Percentiles rank a stretch among this genome's conserved stretches.
Evolutionary conservation across 2,888 invertebrate species (phyloP).

Genomic region (Scrobipalpa costella): DNA sequence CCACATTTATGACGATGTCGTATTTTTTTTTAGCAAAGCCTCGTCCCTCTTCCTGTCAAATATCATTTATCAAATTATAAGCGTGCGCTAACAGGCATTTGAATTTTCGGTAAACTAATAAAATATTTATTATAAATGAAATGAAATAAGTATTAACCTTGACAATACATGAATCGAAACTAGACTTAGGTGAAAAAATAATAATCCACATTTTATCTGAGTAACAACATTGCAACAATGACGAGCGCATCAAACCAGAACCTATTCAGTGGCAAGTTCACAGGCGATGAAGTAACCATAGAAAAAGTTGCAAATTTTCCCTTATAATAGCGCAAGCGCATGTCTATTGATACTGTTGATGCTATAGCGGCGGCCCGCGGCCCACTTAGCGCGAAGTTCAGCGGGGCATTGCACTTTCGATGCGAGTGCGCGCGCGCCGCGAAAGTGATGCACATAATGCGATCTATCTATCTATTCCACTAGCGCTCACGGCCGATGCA

Average conservation of each 20-base stretch:
- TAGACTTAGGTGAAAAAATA: no score
- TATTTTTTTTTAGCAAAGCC: no score
- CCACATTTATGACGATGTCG: no score
- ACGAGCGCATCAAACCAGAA: constrained; percentile 1
- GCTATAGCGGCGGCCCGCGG: constrained; percentile 36
- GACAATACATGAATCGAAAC: no score
- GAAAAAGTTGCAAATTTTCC: not conserved
- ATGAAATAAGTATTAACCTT: no score
- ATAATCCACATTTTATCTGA: not conserved
- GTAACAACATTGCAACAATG: not conserved
- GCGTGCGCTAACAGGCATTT: no score
- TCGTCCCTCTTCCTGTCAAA: no score
- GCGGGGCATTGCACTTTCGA: constrained; percentile 74
- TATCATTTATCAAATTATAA: no score
- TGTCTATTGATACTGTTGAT: not conserved
- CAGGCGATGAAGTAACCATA: constrained; percentile 1
- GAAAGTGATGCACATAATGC: constrained; percentile 70
- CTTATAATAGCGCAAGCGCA: constrained; percentile 1
- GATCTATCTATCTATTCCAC: constrained; percentile 4
- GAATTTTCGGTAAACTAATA: no score
- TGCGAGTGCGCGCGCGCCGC: constrained; percentile 57
- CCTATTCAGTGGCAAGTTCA: constrained; percentile 1
- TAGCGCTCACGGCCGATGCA: constrained; percentile 10
- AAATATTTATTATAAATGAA: no score
- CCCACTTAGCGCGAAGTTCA: constrained; percentile 75